phyloP scores from a whole-genome alignment of 2,888 invertebrate species.

The Meloe dianella region DNA sequence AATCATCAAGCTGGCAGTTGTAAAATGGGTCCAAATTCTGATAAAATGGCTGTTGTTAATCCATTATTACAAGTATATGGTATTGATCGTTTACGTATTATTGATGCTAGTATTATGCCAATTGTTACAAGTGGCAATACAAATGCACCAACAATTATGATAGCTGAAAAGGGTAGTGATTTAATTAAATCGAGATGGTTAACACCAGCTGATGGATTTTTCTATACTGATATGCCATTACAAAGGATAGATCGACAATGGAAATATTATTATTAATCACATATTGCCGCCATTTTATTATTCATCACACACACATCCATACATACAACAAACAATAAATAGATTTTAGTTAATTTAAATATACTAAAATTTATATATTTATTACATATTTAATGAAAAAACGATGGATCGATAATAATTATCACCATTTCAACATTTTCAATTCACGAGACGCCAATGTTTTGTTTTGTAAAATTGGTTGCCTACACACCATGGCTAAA shows the following conservation, averaged over 20 bases:
- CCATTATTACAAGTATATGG: constrained; percentile 65
- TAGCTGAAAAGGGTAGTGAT: constrained; percentile 71
- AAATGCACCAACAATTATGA: constrained; percentile 73
- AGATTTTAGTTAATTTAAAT: too few species aligned
- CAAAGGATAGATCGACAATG: constrained; percentile 54
- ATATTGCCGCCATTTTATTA: too few species aligned
- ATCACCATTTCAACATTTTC: too few species aligned
- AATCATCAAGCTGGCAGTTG: constrained; percentile 72
- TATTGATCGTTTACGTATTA: constrained; percentile 69
- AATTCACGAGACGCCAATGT: too few species aligned
- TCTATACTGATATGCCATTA: constrained; percentile 49
- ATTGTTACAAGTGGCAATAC: constrained; percentile 70
- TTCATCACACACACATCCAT: too few species aligned
- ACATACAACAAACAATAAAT: too few species aligned
- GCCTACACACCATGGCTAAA: too few species aligned
- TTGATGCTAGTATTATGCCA: constrained; percentile 75
- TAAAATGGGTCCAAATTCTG: constrained; percentile 66
- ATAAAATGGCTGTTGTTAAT: constrained; percentile 67
- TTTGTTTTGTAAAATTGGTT: too few species aligned
- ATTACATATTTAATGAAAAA: too few species aligned
- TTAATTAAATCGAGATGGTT: constrained; percentile 70
- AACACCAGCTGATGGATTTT: constrained; percentile 56
- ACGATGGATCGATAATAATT: too few species aligned
- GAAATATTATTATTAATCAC: constrained; percentile 36
- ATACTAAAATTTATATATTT: too few species aligned